Evolutionary conservation across 2,797 vertebrate genomes (phyloP), one percentile per base, ranked within the genome.

Genomic region (Ispidina picta): DNA sequence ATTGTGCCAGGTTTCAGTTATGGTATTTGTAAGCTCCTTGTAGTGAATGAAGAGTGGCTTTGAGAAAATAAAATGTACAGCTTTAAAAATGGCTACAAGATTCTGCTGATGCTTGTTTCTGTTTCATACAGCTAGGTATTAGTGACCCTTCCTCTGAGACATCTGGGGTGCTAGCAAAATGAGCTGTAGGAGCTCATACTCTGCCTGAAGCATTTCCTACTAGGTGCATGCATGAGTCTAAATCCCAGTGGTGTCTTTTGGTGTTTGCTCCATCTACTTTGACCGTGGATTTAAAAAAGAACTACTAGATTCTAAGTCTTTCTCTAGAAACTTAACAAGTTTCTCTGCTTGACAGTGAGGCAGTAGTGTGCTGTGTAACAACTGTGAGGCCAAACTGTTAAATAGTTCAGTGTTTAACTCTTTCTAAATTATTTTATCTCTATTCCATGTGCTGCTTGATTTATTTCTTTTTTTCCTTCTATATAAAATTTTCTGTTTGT

Each of bases 261-360:
- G 23, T 9, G 13, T 88, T 90, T 51, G 28, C 7, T 76, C 12
- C 23, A 18, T 92, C 22, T 35, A 3, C 21, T 65, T 77, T 83
- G 39, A 39, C 14, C 9, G 21, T 15, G 13, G 10, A 41, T 6
- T 74, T 68, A 7, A 15, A 58, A 29, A 79, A 43, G 33, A 49
- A 3, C n/a, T 33, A 31, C 3, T 6, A 14, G 0, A 2, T 6
- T 60, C 2, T 58, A 64, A 13, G 12, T 62, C 3, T 64, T 68
- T 12, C 15, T 58, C 23, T 48, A 33, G 59, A 39, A 73, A 31
- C 25, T 68, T 33, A n/a, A n/a, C n/a, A 29, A 0, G 9, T 82
- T 31, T 78, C 41, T 59, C 10, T 77, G 29, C 29, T 43, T 77
- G 51, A 49, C 26, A 11, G 39, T 59, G 37, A 39, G 39, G 31